phyloP scores from a whole-genome alignment of 2,113 vertebrate genomes.

The Cololabis saira region DNA sequence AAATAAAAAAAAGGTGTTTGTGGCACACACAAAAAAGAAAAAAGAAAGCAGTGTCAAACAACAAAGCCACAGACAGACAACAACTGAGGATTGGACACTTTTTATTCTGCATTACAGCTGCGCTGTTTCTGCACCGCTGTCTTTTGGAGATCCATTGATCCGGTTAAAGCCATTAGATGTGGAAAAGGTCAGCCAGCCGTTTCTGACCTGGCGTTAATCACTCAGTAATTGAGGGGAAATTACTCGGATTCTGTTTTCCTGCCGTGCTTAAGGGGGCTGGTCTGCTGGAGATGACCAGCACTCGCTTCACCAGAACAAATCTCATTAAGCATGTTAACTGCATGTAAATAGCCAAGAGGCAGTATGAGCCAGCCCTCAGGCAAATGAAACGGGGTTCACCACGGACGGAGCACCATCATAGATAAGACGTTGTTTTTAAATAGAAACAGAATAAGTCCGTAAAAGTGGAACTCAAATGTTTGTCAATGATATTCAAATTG shows the following conservation, averaged over 20 bases:
- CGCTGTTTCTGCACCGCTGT: slow-evolving; percentile 7
- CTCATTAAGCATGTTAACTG: slow-evolving; percentile 48
- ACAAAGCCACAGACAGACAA: slow-evolving; percentile 10
- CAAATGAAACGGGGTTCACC: slow-evolving; percentile 1
- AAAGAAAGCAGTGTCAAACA: slow-evolving; percentile 15
- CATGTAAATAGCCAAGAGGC: slow-evolving; percentile 25
- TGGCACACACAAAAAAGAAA: neutral
- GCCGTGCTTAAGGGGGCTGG: slow-evolving; percentile 23
- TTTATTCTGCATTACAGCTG: slow-evolving; percentile 6
- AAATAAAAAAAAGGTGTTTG: neutral
- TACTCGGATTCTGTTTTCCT: slow-evolving; percentile 67
- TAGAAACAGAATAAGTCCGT: neutral
- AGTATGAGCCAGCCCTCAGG: slow-evolving; percentile 14
- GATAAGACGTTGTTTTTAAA: neutral
- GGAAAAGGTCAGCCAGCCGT: slow-evolving; percentile 63
- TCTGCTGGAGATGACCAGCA: slow-evolving; percentile 42
- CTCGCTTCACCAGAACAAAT: slow-evolving; percentile 31
- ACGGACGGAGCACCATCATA: slow-evolving; percentile 7
- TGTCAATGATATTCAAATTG: slow-evolving; percentile 45
- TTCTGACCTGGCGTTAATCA: slow-evolving; percentile 74
- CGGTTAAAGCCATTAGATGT: slow-evolving; percentile 60
- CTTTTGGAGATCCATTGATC: slow-evolving; percentile 64
- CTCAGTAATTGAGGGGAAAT: slow-evolving; percentile 75
- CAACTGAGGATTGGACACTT: slow-evolving; percentile 3
- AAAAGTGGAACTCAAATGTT: slow-evolving; percentile 19